phyloP scores from a whole-genome alignment of 2,888 invertebrate genomes.

The Cetonia aurata region DNA sequence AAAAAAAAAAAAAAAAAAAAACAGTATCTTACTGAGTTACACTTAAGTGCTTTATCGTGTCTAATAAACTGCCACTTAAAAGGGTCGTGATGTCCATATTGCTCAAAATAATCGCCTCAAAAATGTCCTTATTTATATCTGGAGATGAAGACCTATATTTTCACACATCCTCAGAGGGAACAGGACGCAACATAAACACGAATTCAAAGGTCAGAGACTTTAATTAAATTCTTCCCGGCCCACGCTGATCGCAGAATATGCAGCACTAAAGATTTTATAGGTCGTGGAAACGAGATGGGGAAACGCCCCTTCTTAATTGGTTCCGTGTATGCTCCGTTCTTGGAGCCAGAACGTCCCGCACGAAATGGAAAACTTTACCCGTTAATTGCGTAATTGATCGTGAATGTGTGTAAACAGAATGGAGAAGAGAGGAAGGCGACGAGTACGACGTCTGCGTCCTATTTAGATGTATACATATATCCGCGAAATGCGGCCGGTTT shows the following conservation, averaged over 20 bases:
- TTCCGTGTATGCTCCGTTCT: not conserved
- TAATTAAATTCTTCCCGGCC: slow-evolving; percentile 23
- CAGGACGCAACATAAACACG: not conserved
- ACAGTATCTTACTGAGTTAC: too few relatives aligned
- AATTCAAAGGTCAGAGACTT: slow-evolving; percentile 23
- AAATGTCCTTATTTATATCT: not conserved
- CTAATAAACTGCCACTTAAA: too few relatives aligned
- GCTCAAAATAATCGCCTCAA: too few relatives aligned
- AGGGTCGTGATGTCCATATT: too few relatives aligned
- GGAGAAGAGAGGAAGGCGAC: not conserved
- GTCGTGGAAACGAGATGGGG: slow-evolving; percentile 4
- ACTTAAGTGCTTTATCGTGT: too few relatives aligned
- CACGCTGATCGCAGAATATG: not conserved
- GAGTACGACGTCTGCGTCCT: not conserved
- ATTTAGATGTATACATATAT: not conserved
- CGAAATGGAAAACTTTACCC: slow-evolving; percentile 17
- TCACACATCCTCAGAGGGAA: not conserved
- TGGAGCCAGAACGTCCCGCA: not conserved
- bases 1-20: too few relatives aligned
- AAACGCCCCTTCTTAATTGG: slow-evolving; percentile 7
- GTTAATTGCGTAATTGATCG: slow-evolving; percentile 31
- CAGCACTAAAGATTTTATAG: slow-evolving; percentile 20
- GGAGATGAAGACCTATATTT: not conserved
- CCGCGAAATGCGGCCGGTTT: not conserved
- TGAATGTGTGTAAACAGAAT: slow-evolving; percentile 28